These are phyloP conservation scores for Pardalotus punctatus DNA, from an alignment of 2,113 vertebrate species.

Conservation along the genomic window DNA sequence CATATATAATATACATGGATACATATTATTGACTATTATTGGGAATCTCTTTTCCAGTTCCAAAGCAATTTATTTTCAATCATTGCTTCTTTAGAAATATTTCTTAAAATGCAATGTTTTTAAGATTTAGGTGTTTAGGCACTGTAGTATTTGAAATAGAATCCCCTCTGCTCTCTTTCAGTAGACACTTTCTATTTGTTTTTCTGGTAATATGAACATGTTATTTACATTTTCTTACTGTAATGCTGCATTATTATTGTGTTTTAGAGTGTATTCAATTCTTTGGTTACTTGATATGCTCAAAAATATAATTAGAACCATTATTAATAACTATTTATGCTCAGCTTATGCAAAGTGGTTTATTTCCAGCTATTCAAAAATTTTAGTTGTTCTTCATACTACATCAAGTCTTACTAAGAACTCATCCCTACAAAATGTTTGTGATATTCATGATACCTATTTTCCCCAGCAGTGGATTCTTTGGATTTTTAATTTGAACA, in stretches of 20 bases:
- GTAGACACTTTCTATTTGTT: neutral
- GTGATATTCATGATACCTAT: neutral
- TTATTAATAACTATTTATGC: neutral
- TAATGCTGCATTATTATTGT: neutral
- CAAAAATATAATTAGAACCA: neutral
- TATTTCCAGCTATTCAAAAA: neutral
- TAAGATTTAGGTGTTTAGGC: neutral
- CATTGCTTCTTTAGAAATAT: neutral
- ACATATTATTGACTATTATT: neutral
- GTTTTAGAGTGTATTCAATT: neutral
- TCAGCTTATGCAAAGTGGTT: neutral
- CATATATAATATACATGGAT: neutral
- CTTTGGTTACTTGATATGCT: neutral
- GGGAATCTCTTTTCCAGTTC: neutral
- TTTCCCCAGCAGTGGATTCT: neutral
- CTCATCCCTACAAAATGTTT: neutral
- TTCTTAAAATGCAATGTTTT: neutral
- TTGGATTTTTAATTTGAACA: conserved; percentile 1
- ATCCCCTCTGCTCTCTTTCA: neutral
- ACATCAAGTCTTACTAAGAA: neutral
- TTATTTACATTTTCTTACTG: neutral
- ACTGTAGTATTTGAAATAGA: neutral
- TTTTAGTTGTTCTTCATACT: neutral
- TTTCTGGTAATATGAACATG: neutral
- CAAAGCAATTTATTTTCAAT: neutral